Base-by-base conservation (phyloP, 2,113 vertebrate species). In the Scartelaos histophorus region DNA sequence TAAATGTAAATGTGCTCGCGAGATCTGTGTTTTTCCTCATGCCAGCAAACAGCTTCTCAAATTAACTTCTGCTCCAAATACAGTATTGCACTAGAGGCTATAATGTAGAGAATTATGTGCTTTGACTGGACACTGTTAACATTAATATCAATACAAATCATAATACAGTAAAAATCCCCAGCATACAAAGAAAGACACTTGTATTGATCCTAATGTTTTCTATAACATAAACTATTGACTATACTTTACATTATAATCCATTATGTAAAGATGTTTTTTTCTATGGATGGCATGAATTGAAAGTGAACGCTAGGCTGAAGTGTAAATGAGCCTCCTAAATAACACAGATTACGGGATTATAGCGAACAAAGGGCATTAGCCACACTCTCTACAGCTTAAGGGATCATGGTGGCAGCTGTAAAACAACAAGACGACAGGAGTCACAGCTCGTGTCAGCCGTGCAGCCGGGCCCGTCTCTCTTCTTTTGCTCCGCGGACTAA, bases 341-440 rank as follows among this genome's bases (percentile, higher is more conserved):
- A 90, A 87, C 90, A 87, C 86, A 87, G 90, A 92, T 93, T 92
- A 93, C 88, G 80, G 93, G 93, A 94, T 94, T 93, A 94, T 89
- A 88, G 78, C 82, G 90, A 91, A 93, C 93, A 93, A 93, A 94
- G 91, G 91, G 88, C 90, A 92, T 93, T 91, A 93, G 83, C 83
- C 88, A 89, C 89, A 90, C 88, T 92, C 90, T 87, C 87, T 88
- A 85, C 87, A 92, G 84, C 79, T 93, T 93, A 93, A 85, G 73
- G 92, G 92, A 94, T 92, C 91, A 92, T 73, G 73, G 85, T 90
- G 93, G 91, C 92, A 94, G 90, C 90, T 93, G 92, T 87, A 93
- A 90, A 90, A 91, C 90, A 90, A 91, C 89, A 88, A 83, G 88
- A 82, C 88, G 76, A 90, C 85, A 91, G 77, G 85, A 90, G 86